Evolutionary conservation across 2,797 vertebrate species (phyloP).

Genomic region (Hydrophis major): DNA sequence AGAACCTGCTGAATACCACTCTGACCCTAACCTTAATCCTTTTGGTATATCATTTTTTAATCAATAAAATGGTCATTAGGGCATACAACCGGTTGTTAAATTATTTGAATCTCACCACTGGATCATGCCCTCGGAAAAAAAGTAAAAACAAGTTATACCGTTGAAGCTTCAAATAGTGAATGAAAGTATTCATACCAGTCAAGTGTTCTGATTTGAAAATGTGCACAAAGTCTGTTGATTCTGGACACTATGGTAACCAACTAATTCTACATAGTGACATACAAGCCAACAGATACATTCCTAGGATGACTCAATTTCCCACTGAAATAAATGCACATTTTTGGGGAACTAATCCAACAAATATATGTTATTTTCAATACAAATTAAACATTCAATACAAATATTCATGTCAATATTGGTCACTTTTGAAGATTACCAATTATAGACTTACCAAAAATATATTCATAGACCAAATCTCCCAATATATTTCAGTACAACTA

Average conservation of each 20-base stretch:
- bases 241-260: slow-evolving; percentile 65
- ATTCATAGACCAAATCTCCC: background rate
- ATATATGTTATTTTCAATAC: slow-evolving; percentile 42
- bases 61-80: too few species aligned
- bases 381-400: slow-evolving; percentile 53
- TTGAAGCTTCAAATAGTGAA: slow-evolving; percentile 27
- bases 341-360: slow-evolving; percentile 65
- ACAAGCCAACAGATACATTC: slow-evolving; percentile 76
- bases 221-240: slow-evolving; percentile 57
- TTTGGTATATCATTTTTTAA: too few species aligned
- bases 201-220: slow-evolving; percentile 51
- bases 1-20: too few species aligned
- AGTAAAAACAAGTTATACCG: background rate
- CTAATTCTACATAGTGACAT: slow-evolving; percentile 63
- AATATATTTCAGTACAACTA: background rate
- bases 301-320: slow-evolving; percentile 71
- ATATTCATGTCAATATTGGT: slow-evolving; percentile 24
- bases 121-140: background rate
- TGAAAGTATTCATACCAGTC: slow-evolving; percentile 50
- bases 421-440: slow-evolving; percentile 44
- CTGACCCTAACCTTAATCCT: too few species aligned
- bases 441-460: slow-evolving; percentile 13
- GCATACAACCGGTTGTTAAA: too few species aligned
- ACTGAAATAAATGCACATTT: slow-evolving; percentile 69
- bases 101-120: too few species aligned